Conservation (phyloP, 2,888 invertebrate genomes). For the Amphimallon solstitiale region DNA sequence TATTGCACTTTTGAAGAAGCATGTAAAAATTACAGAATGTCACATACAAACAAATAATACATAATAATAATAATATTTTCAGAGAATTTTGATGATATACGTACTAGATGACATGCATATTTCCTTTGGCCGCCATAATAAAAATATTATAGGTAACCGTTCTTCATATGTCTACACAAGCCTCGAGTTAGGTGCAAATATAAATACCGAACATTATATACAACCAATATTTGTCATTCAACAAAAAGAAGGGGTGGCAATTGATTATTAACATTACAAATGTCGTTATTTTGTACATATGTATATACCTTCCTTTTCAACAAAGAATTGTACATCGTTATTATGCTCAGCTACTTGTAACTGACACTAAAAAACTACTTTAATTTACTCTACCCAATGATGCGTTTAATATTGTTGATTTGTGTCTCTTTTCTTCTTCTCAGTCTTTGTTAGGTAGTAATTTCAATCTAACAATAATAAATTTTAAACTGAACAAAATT, state of each 20-base stretch:
- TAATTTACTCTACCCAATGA: too few relatives aligned
- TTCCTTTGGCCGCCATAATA: conserved; percentile 29
- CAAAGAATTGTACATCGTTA: too few relatives aligned
- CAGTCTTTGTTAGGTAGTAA: too few relatives aligned
- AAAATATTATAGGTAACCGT: conserved; percentile 26
- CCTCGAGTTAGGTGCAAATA: conserved; percentile 1
- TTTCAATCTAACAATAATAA: too few relatives aligned
- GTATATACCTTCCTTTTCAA: background rate
- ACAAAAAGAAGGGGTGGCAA: conserved; percentile 47
- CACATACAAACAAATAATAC: background rate
- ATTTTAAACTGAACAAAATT: too few relatives aligned
- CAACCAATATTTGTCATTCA: background rate
- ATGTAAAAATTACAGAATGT: too few relatives aligned
- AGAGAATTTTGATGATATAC: conserved; percentile 23
- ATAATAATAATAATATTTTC: conserved; percentile 18
- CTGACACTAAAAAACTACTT: too few relatives aligned
- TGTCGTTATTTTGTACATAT: conserved; percentile 26
- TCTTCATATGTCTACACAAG: conserved; percentile 7
- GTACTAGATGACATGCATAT: conserved; percentile 18
- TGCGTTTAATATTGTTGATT: too few relatives aligned
- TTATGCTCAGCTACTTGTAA: too few relatives aligned
- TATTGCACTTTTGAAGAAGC: too few relatives aligned
- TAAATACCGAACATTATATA: background rate
- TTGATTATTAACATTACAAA: conserved; percentile 39
- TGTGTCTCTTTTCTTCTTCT: too few relatives aligned